These are phyloP conservation scores for Sisyra nigra DNA, from an alignment of 2,888 invertebrate genomes.

Conservation along the genomic window DNA sequence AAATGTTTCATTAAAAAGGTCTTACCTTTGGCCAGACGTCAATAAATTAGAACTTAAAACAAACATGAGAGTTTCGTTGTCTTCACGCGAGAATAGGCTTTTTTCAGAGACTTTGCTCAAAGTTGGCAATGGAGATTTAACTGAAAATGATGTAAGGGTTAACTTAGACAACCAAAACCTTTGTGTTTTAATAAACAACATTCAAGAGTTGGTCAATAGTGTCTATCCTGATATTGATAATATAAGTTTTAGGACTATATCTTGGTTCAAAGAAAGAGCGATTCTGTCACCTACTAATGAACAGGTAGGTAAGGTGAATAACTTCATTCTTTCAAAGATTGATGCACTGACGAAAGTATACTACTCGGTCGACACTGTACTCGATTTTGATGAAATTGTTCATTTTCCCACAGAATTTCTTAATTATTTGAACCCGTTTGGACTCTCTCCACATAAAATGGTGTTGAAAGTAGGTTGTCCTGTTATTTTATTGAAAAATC, in stretches of 20 bases:
- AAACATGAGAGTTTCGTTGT: slow-evolving; percentile 2
- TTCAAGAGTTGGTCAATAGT: slow-evolving; percentile 9
- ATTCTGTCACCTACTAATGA: slow-evolving; percentile 11
- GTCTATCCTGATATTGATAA: slow-evolving; percentile 11
- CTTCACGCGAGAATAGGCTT: neutral
- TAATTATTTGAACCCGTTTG: slow-evolving; percentile 11
- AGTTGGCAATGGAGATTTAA: neutral
- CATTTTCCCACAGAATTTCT: slow-evolving; percentile 13
- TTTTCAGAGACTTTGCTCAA: slow-evolving; percentile 2
- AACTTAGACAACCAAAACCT: slow-evolving; percentile 7
- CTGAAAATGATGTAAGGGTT: neutral
- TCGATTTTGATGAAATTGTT: slow-evolving; percentile 12
- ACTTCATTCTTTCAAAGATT: neutral
- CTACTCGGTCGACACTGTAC: slow-evolving; percentile 12
- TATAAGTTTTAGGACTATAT: slow-evolving; percentile 11
- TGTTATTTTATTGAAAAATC: slow-evolving; percentile 11
- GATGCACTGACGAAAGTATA: slow-evolving; percentile 9
- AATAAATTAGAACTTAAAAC: slow-evolving; percentile 9
- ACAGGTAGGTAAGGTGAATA: too few relatives aligned
- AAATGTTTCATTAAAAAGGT: slow-evolving; percentile 9
- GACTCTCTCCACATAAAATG: slow-evolving; percentile 12
- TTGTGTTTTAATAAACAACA: slow-evolving; percentile 10
- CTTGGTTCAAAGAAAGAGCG: slow-evolving; percentile 8
- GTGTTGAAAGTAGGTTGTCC: slow-evolving; percentile 12
- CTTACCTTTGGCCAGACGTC: slow-evolving; percentile 3